Evolutionary conservation across 2,888 invertebrate species (phyloP).

Genomic region (Steromphala cineraria): DNA sequence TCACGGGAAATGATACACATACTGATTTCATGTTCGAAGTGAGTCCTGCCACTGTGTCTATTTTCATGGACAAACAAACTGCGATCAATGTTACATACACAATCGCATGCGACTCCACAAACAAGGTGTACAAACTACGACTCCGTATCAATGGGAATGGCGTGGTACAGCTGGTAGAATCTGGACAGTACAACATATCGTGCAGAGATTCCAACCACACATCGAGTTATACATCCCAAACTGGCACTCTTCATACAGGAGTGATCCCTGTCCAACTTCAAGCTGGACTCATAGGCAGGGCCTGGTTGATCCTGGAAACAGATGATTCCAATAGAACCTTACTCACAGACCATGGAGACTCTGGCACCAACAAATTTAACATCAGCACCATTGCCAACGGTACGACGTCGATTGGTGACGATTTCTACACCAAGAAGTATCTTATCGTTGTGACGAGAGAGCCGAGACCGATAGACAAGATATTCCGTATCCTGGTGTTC

Average conservation of each 20-base stretch:
- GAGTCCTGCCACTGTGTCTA: background rate
- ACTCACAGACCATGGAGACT: background rate
- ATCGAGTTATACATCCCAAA: background rate
- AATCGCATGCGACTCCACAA: background rate
- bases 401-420: background rate
- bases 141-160: background rate
- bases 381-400: too few relatives aligned
- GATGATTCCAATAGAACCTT: background rate
- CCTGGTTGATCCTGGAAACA: conserved; percentile 23
- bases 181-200: background rate
- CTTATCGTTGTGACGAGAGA: conserved; percentile 49
- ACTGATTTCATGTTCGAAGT: background rate
- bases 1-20: background rate
- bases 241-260: background rate
- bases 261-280: conserved; percentile 16
- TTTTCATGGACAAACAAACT: background rate
- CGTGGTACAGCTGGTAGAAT: background rate
- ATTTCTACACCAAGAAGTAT: conserved; percentile 18
- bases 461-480: conserved; percentile 46
- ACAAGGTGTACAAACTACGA: background rate
- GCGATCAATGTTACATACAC: background rate
- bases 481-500: conserved; percentile 71
- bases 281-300: conserved; percentile 25
- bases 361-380: too few relatives aligned
- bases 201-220: background rate